Evolutionary conservation across 2,113 vertebrate species (phyloP).

Genomic region (Ranitomeya variabilis): DNA sequence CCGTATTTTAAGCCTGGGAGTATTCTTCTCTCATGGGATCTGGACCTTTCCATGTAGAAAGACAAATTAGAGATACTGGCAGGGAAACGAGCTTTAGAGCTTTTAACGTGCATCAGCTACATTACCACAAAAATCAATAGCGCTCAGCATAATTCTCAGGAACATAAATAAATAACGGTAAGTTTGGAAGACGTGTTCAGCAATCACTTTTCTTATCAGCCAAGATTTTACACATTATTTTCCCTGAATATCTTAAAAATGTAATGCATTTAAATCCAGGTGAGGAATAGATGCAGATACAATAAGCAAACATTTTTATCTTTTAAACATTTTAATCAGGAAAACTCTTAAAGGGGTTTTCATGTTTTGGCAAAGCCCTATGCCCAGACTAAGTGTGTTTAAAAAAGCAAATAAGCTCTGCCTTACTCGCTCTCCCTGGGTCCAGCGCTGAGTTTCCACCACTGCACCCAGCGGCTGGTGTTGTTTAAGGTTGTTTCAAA

Average conservation of each 20-base stretch:
- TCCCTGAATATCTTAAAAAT: constrained; percentile 26
- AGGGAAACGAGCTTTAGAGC: constrained; percentile 38
- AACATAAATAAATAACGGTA: constrained; percentile 49
- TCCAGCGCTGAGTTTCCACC: too few relatives aligned
- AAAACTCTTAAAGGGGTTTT: too few relatives aligned
- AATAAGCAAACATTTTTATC: neutral
- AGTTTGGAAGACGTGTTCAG: constrained; percentile 26
- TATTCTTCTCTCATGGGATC: constrained; percentile 2
- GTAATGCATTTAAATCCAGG: constrained; percentile 21
- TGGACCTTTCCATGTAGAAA: constrained; percentile 23
- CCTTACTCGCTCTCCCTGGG: too few relatives aligned
- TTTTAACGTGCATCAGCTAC: constrained; percentile 54
- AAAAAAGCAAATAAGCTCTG: too few relatives aligned
- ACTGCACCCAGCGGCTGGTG: too few relatives aligned
- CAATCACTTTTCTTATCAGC: constrained; percentile 33
- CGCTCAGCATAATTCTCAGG: constrained; percentile 47
- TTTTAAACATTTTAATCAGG: too few relatives aligned
- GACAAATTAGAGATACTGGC: constrained; percentile 35
- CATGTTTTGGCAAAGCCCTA: too few relatives aligned
- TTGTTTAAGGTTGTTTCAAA: too few relatives aligned
- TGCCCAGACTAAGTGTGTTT: too few relatives aligned
- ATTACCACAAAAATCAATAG: constrained; percentile 52
- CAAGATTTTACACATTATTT: constrained; percentile 19
- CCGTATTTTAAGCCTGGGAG: neutral
- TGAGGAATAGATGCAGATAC: neutral